Evolutionary conservation across 2,888 invertebrate genomes (phyloP), one percentile per base, ranked within the genome.

Genomic region (Drosophila subsilvestris): DNA sequence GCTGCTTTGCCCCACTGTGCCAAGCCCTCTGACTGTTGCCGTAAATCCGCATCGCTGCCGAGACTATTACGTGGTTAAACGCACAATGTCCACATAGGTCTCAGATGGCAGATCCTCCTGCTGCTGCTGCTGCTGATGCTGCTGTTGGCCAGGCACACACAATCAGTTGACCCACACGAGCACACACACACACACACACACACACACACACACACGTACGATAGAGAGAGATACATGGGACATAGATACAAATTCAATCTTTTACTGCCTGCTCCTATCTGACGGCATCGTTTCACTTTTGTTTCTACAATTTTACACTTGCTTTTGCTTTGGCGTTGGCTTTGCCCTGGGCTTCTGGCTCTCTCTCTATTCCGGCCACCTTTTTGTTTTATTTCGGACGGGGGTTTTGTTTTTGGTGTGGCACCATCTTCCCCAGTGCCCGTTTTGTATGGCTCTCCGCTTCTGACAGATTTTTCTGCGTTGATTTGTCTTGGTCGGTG

Each of bases 21-120:
- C 44, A 55, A 49, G 61, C 58, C 54, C 49, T 37, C 47, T 67
- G 65, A 54, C 67, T 67, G 50, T 44, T 56, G 49, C 56, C 57
- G 58, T 56, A 68, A 68, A 62, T 63, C 68, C 62, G 75, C 58
- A 74, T 58, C 54, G 63, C 68, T 70, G 51, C 62, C 51, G 60
- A 65, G 71, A 71, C 71, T 75, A 71, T 75, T 75, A 71, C 76
- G 75, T 75, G 75, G 75, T 75, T 75, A 75, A 75, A 75, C 75
- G 75, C 75, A 75, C 59, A 66, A 72, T 75, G 65, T 71, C 71
- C 75, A 75, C 73, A 66, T 51, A 56, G 66, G 72, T 66, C 74
- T 66, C 74, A 60, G 60, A 55, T 66, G 66, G 66, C 54, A 47
- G 66, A 55, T 53, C 58, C 43, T 49, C 42, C 49, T 37, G 42